Evolutionary conservation across 2,113 vertebrate genomes (phyloP).

Genomic region (Cygnus buccinator): DNA sequence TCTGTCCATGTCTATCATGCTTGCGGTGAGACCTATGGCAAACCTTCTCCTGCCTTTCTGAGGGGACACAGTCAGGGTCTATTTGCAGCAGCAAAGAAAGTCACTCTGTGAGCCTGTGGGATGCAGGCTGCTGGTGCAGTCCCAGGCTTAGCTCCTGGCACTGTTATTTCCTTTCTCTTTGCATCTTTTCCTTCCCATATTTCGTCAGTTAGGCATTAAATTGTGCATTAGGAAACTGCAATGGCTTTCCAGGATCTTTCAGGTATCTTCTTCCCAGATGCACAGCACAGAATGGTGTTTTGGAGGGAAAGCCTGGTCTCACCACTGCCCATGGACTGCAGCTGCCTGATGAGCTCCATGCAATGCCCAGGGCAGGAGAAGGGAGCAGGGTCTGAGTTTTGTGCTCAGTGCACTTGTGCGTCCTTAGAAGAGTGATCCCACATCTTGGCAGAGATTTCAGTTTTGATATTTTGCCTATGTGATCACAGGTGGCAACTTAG

Average conservation of each 20-base stretch:
- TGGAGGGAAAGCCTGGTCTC: background rate
- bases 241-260: background rate
- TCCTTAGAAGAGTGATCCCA: background rate
- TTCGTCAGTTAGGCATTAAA: background rate
- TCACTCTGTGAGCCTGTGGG: background rate
- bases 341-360: background rate
- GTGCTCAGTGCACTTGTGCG: background rate
- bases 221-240: background rate
- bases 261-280: background rate
- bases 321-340: background rate
- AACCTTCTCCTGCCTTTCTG: background rate
- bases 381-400: background rate
- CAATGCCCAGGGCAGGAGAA: background rate
- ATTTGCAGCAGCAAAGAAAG: background rate
- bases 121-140: rapidly evolving
- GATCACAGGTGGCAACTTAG: background rate
- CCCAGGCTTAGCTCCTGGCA: rapidly evolving
- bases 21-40: background rate
- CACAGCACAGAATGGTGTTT: rapidly evolving
- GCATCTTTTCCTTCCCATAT: background rate
- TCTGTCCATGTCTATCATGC: background rate
- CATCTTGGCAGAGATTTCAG: background rate
- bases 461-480: background rate
- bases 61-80: background rate
- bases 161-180: background rate